Base-by-base conservation (phyloP, 1,140 invertebrate genomes). In the Luehdorfia chinensis region DNA sequence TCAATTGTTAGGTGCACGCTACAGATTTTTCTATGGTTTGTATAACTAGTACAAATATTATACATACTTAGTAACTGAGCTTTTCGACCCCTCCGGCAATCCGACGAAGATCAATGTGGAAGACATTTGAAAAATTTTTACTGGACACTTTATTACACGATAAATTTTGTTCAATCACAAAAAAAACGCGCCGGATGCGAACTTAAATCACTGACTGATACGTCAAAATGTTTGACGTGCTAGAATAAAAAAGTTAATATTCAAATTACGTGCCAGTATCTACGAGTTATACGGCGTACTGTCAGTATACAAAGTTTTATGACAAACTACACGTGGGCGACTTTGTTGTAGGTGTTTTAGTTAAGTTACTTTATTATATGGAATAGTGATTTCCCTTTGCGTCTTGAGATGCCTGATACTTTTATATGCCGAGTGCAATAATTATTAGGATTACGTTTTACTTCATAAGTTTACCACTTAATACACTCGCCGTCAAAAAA, bases 31-130 rank as follows among this genome's bases (percentile, higher is more conserved):
- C n/a, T n/a, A n/a, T n/a, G n/a, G n/a, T n/a, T n/a, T n/a, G n/a
- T n/a, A n/a, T n/a, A n/a, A n/a, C n/a, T n/a, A n/a, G n/a, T n/a
- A n/a, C n/a, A n/a, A n/a, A n/a, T n/a, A n/a, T n/a, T 5, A 19
- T 19, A 74, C 78, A 56, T 66, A 84, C 80, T 74, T 81, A 55
- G 76, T 74, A 19, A 84, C 74, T 2, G 75, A 77, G 50, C 80
- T 77, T 50, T 66, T 80, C n/a, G 69, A 76, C 55, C 81, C 65
- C 51, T 84, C 76, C 47, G 69, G 77, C 48, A 81, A 49, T 15
- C 80, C 80, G 25, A 80, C 77, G 19, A 73, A 84, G 30, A 81
- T 76, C 2, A 80, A 41, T 13, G 80, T 81, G 36, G 80, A 84
- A 34, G 80, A 76, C 80, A 84, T 84, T 65, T 44, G 55, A 30